phyloP scores from a whole-genome alignment of 2,888 invertebrate species.

The Cephus nigrinus region DNA sequence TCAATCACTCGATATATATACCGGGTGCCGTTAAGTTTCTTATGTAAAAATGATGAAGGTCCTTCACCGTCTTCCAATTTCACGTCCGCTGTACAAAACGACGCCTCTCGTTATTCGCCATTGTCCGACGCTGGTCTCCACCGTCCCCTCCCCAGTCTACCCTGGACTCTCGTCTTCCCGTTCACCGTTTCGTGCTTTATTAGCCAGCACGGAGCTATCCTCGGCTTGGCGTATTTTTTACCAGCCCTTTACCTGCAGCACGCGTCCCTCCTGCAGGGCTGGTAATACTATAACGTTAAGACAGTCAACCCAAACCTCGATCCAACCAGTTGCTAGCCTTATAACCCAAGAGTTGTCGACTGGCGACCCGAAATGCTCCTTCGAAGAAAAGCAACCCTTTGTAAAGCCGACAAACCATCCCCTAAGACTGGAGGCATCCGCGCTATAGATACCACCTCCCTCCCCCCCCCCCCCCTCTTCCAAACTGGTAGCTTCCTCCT shows the following conservation, averaged over 20 bases:
- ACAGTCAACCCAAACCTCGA: background rate
- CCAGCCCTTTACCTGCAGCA: background rate
- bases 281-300: background rate
- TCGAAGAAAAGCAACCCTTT: constrained; percentile 3
- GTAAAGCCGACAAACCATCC: background rate
- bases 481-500: constrained; percentile 1
- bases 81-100: constrained; percentile 13
- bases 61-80: constrained; percentile 5
- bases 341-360: background rate
- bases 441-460: background rate
- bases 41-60: background rate
- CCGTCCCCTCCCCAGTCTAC: constrained; percentile 29
- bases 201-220: constrained; percentile 10
- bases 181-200: constrained; percentile 21
- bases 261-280: background rate
- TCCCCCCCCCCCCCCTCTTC: background rate
- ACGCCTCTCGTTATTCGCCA: constrained; percentile 54
- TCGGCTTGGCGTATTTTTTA: background rate
- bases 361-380: background rate
- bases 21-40: background rate
- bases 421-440: background rate
- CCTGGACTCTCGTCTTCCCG: constrained; percentile 36
- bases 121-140: constrained; percentile 45
- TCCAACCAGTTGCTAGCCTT: background rate
- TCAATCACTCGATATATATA: background rate